Evolutionary conservation across 2,888 invertebrate species (phyloP).

Genomic region (Sialis fuliginosa): DNA sequence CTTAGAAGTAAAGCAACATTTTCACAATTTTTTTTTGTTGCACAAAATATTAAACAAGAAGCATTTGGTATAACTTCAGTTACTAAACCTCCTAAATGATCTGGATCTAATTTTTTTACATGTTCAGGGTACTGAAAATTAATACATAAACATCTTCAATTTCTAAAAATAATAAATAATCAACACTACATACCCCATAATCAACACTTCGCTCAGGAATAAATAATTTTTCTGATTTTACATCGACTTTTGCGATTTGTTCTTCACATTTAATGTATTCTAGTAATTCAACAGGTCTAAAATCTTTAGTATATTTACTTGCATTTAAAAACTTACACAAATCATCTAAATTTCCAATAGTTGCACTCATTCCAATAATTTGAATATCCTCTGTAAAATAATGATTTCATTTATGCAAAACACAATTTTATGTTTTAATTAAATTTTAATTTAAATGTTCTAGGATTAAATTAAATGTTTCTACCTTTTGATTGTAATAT

Average conservation of each 20-base stretch:
- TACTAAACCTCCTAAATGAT: slow-evolving; percentile 61
- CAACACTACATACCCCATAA: slow-evolving; percentile 21
- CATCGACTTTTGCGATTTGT: slow-evolving; percentile 32
- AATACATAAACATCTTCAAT: slow-evolving; percentile 6
- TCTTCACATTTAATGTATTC: slow-evolving; percentile 68
- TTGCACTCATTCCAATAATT: slow-evolving; percentile 94
- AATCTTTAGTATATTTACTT: slow-evolving; percentile 64
- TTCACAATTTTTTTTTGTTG: slow-evolving; percentile 85
- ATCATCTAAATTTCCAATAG: slow-evolving; percentile 78
- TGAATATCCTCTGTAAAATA: slow-evolving; percentile 44
- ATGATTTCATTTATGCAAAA: slow-evolving; percentile 6
- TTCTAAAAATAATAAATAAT: background rate
- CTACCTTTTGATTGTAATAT: slow-evolving; percentile 50
- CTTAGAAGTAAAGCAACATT: slow-evolving; percentile 61
- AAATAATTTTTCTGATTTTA: slow-evolving; percentile 32
- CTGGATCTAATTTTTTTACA: slow-evolving; percentile 50
- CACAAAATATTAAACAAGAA: slow-evolving; percentile 81
- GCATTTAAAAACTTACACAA: slow-evolving; percentile 65
- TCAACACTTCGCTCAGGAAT: slow-evolving; percentile 29
- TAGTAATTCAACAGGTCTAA: slow-evolving; percentile 72
- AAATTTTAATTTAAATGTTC: slow-evolving; percentile 4
- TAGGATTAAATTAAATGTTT: slow-evolving; percentile 9
- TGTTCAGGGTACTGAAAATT: slow-evolving; percentile 39
- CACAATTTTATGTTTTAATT: slow-evolving; percentile 5
- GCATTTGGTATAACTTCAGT: slow-evolving; percentile 61